Percentiles rank a stretch among this genome's conserved stretches.
Conservation (phyloP, 2,113 vertebrate genomes). For the Petaurus breviceps region DNA sequence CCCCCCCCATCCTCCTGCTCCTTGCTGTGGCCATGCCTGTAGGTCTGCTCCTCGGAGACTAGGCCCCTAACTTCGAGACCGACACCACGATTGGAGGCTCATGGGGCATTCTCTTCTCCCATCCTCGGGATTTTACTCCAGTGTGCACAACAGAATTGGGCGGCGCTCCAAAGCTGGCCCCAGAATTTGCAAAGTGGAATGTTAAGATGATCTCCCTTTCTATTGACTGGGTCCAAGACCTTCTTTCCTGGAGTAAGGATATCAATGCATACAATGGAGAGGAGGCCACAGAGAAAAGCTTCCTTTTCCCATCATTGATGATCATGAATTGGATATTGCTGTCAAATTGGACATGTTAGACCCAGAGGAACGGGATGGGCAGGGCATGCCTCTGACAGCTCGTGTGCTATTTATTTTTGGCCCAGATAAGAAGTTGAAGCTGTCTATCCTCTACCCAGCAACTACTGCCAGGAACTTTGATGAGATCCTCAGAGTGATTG, state of each 20-base stretch:
- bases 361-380: slow-evolving; percentile 92
- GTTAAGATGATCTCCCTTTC: slow-evolving; percentile 98
- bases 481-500: slow-evolving; percentile 93
- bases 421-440: no score
- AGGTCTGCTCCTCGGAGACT: no score
- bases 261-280: slow-evolving; percentile 87
- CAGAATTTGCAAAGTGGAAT: slow-evolving; percentile 91
- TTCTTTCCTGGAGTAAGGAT: no score
- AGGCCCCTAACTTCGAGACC: no score
- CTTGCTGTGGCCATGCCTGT: no score
- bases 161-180: slow-evolving; percentile 86
- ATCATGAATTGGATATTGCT: slow-evolving; percentile 90
- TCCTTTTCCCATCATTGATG: slow-evolving; percentile 97
- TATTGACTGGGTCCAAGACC: slow-evolving; percentile 93
- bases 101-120: slow-evolving; percentile 98
- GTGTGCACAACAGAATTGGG: slow-evolving; percentile 98
- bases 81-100: no score
- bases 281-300: slow-evolving; percentile 80
- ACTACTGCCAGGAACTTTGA: slow-evolving; percentile 98
- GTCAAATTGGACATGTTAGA: slow-evolving; percentile 96
- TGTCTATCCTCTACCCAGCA: slow-evolving; percentile 97
- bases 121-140: slow-evolving; percentile 95
- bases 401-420: slow-evolving; percentile 97
- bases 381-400: slow-evolving; percentile 93
- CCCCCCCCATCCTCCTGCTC: no score